phyloP scores from a whole-genome alignment of 2,797 vertebrate species.

The Acanthurus leucopareius region DNA sequence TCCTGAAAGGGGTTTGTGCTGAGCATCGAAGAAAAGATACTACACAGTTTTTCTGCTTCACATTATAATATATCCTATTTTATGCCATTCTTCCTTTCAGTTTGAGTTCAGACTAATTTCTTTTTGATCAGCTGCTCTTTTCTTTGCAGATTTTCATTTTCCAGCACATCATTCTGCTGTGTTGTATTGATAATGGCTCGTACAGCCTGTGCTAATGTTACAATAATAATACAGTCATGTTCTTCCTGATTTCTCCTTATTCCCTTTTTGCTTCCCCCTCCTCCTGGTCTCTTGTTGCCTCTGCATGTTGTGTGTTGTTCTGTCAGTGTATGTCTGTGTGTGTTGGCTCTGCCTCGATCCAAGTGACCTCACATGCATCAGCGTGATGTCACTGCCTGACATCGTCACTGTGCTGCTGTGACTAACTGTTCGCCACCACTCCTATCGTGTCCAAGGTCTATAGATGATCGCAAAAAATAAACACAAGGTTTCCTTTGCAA shows the following conservation, averaged over 20 bases:
- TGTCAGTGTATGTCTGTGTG: constrained; percentile 56
- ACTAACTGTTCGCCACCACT: constrained; percentile 30
- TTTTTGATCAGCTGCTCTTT: constrained; percentile 48
- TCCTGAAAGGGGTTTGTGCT: constrained; percentile 38
- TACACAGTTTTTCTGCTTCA: constrained; percentile 28
- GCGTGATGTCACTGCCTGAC: constrained; percentile 67
- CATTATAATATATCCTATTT: constrained; percentile 13
- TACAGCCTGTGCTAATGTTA: constrained; percentile 41
- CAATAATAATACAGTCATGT: constrained; percentile 17
- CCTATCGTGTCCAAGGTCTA: constrained; percentile 60
- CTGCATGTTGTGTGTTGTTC: constrained; percentile 80
- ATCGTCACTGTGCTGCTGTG: constrained; percentile 60
- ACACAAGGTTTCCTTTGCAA: constrained; percentile 13
- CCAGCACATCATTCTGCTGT: constrained; percentile 27
- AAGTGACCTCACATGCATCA: constrained; percentile 44
- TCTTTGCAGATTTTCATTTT: constrained; percentile 53
- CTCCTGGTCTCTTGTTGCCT: constrained; percentile 53
- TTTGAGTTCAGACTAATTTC: constrained; percentile 29
- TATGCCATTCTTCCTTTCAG: constrained; percentile 28
- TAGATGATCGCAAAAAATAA: constrained; percentile 51
- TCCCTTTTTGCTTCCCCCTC: constrained; percentile 60
- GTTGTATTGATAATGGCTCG: constrained; percentile 26
- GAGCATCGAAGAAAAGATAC: constrained; percentile 12
- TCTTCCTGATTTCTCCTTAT: constrained; percentile 57
- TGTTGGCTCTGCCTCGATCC: constrained; percentile 27